Conservation (phyloP, 2,797 vertebrate species). For the Falco cherrug region DNA sequence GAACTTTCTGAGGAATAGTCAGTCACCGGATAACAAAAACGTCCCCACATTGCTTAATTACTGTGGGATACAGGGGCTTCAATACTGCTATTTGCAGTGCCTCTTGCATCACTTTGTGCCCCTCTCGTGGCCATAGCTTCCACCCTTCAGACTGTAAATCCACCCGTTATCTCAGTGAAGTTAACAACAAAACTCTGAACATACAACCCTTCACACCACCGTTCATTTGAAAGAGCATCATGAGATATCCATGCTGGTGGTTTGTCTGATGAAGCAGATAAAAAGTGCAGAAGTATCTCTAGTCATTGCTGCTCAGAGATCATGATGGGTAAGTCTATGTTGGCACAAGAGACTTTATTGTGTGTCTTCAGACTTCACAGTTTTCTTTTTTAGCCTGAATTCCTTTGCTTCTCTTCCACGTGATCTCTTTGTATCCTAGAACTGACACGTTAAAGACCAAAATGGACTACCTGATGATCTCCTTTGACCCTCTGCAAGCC, state of each 20-base stretch:
- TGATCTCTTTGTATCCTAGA: not conserved
- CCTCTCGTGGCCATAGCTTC: not conserved
- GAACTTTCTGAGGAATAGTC: not conserved
- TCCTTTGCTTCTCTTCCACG: not conserved
- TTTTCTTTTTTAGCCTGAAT: not conserved
- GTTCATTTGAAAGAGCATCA: not conserved
- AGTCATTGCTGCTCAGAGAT: not conserved
- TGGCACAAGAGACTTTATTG: not conserved
- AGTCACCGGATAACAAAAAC: not conserved
- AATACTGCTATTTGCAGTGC: not conserved
- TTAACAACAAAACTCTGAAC: not conserved
- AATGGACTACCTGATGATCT: not conserved
- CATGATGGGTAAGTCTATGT: accelerated
- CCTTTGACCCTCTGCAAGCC: not conserved
- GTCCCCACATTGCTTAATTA: not conserved
- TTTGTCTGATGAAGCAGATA: not conserved
- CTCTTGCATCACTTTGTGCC: not conserved
- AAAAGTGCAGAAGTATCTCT: not conserved
- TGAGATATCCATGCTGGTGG: not conserved
- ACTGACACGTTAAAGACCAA: not conserved
- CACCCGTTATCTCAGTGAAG: not conserved
- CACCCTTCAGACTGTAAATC: not conserved
- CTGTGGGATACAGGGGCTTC: not conserved
- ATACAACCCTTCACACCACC: not conserved
- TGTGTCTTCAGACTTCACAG: not conserved